Base-by-base conservation (phyloP, 2,113 vertebrate species). In the Cnemophilus loriae region DNA sequence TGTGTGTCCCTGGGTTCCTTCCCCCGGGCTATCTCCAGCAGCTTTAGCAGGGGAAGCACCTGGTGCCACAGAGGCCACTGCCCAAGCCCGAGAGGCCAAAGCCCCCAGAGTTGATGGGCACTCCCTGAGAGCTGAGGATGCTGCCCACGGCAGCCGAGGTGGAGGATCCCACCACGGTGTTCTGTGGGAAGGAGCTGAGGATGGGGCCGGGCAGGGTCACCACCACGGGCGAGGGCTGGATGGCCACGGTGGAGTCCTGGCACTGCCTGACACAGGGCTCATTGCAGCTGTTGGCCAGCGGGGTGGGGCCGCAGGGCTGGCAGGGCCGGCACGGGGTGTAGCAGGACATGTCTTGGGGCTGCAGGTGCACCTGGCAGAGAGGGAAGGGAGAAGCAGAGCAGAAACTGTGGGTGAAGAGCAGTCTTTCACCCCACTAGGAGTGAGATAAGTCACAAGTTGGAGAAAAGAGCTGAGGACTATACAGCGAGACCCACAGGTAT, bases 321-420 rank as follows among this genome's bases (percentile, higher is more conserved):
- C 80, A 88, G 19, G 71, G 90, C 39, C 3, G 35, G 41, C 85
- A 91, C 0, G 13, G 57, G 12, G 0, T 35, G 41, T 19, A 64
- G 77, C 90, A 87, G 84, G 90, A 82, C 90, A 92, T 87, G 77
- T 1, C 50, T 53, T 1, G 50, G 41, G 47, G 56, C 64, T 79
- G 65, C 0, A 87, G 28, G 0, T 20, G 59, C 37, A 46, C 78
- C 78, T 83, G 79, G 0, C 0, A 55, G 0, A 63, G 2, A 77
- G 16, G 3, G 30, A 1, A 49, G n/a, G 0, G 77, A 2, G 32
- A 14, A 49, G 27, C 18, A 35, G 30, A 69, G 24, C 41, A 77
- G 30, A 69, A 61, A 33, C 8, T n/a, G 11, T 76, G 32, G 7
- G 11, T 84, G 23, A 56, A 35, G 35, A 63, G 16, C 18, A 37